Evolutionary conservation across 2,113 vertebrate species (phyloP).

Genomic region (Syrrhaptes paradoxus): DNA sequence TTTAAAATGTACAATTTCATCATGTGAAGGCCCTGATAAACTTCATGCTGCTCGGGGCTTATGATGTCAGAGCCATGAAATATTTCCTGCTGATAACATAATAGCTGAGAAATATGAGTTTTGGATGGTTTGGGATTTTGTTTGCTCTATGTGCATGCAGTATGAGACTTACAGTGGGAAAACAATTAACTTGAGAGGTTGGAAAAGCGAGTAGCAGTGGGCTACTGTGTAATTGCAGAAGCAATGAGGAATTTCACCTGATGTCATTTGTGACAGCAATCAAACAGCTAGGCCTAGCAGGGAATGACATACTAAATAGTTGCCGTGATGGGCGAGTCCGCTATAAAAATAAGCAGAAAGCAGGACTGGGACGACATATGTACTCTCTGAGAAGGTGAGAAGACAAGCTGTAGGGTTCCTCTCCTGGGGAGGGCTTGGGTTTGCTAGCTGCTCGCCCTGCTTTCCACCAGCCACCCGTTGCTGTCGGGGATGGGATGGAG

Average conservation of each 20-base stretch:
- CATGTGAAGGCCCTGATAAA: slow-evolving; percentile 9
- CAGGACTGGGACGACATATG: not conserved
- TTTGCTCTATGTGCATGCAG: not conserved
- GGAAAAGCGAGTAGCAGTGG: not conserved
- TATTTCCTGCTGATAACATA: slow-evolving; percentile 52
- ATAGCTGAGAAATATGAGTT: slow-evolving; percentile 56
- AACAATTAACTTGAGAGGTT: slow-evolving; percentile 13
- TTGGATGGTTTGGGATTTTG: not conserved
- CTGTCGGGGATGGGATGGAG: not conserved
- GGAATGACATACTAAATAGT: slow-evolving; percentile 28
- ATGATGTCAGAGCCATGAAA: slow-evolving; percentile 58
- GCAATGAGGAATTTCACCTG: slow-evolving; percentile 35
- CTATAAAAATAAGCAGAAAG: not conserved
- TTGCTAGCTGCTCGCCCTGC: not conserved
- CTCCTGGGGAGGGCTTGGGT: not conserved
- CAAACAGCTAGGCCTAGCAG: slow-evolving; percentile 35
- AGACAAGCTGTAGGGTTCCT: not conserved
- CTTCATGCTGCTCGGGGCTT: slow-evolving; percentile 39
- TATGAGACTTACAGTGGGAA: not conserved
- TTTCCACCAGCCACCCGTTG: not conserved
- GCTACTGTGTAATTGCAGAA: not conserved
- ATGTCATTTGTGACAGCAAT: not conserved
- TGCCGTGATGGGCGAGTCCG: not conserved
- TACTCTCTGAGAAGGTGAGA: not conserved
- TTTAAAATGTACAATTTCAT: slow-evolving; percentile 54